Conservation (phyloP, 2,797 vertebrate species). For the Ptychadena robeensis region DNA sequence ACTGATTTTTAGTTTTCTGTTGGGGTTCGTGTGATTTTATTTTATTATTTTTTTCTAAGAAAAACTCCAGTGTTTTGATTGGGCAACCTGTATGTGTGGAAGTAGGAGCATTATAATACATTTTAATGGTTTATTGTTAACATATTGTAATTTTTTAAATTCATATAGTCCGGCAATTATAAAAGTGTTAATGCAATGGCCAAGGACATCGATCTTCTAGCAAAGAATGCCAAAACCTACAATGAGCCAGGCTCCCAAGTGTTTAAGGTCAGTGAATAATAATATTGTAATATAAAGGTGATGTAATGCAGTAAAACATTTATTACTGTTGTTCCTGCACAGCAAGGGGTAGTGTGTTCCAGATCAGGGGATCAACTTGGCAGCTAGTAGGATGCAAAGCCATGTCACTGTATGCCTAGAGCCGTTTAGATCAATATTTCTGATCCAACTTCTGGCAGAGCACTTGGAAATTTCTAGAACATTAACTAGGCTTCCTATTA, state of each 20-base stretch:
- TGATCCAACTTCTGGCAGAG: not conserved
- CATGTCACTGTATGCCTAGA: not conserved
- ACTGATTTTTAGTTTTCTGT: too few species aligned
- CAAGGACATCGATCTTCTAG: constrained; percentile 94
- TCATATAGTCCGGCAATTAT: constrained; percentile 84
- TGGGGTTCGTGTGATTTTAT: too few species aligned
- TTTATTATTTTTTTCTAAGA: too few species aligned
- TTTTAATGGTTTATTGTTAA: too few species aligned
- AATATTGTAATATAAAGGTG: not conserved
- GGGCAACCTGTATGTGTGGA: too few species aligned
- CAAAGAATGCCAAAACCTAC: constrained; percentile 97
- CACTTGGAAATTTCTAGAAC: not conserved
- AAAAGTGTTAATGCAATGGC: constrained; percentile 91
- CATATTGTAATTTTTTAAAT: constrained; percentile 34
- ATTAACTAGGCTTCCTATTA: not conserved
- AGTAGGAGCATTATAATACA: too few species aligned
- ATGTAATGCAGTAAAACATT: not conserved
- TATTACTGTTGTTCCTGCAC: not conserved
- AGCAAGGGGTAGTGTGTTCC: not conserved
- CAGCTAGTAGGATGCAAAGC: not conserved
- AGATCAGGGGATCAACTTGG: not conserved
- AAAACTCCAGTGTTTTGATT: too few species aligned
- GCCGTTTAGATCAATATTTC: too few species aligned
- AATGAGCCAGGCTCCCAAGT: constrained; percentile 98
- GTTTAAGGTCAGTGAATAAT: constrained; percentile 85